Conservation (phyloP, 2,888 invertebrate genomes). For the Cacoxenus indagator region DNA sequence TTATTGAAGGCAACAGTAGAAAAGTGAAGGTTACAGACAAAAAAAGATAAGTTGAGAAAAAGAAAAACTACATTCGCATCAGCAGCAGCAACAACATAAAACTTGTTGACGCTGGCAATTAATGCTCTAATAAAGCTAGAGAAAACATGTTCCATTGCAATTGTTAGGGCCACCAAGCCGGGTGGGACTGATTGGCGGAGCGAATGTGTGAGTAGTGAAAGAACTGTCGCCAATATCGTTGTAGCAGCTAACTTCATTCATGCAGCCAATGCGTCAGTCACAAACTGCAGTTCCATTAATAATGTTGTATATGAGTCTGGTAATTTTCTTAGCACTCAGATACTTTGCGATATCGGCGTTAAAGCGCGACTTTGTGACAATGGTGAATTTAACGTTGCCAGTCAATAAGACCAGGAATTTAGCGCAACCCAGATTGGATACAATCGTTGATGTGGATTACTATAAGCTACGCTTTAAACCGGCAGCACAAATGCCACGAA, state of each 20-base stretch:
- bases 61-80: no score
- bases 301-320: slow-evolving; percentile 60
- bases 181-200: slow-evolving; percentile 13
- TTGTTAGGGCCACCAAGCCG: background rate
- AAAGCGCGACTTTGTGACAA: slow-evolving; percentile 53
- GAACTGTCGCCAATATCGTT: slow-evolving; percentile 3
- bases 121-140: slow-evolving; percentile 67
- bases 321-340: slow-evolving; percentile 51
- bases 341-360: slow-evolving; percentile 20
- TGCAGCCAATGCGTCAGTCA: slow-evolving; percentile 45
- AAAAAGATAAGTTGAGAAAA: slow-evolving; percentile 19
- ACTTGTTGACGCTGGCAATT: slow-evolving; percentile 54
- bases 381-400: slow-evolving; percentile 29
- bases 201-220: slow-evolving; percentile 17
- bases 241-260: slow-evolving; percentile 19
- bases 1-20: slow-evolving; percentile 29
- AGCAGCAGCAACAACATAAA: slow-evolving; percentile 36
- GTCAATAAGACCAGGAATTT: slow-evolving; percentile 18
- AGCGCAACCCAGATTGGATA: slow-evolving; percentile 39
- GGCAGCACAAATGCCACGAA: slow-evolving; percentile 34
- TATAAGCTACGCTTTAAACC: slow-evolving; percentile 60
- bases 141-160: slow-evolving; percentile 48
- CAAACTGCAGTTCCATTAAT: slow-evolving; percentile 58
- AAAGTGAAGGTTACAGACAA: slow-evolving; percentile 66
- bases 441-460: slow-evolving; percentile 37